Percentiles rank a stretch among this genome's conserved stretches.
Conservation (phyloP, 2,888 invertebrate species). For the Rhamphomyia laevipes region DNA sequence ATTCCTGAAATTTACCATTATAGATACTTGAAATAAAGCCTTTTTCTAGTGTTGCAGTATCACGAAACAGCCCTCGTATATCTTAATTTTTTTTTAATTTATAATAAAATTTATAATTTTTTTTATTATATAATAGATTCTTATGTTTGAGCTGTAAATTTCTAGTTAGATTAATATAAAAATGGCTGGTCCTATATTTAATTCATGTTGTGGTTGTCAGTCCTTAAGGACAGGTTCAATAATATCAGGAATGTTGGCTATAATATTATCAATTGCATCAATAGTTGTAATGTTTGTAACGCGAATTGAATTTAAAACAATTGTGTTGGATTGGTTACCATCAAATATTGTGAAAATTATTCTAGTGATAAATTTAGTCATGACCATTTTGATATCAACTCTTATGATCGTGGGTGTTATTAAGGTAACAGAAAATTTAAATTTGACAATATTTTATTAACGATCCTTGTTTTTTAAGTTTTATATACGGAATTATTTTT, state of each 20-base stretch:
- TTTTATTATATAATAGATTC: too few species aligned
- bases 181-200: conserved; percentile 43
- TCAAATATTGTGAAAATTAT: conserved; percentile 63
- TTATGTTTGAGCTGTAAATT: too few species aligned
- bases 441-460: too few species aligned
- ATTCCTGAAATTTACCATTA: too few species aligned
- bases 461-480: too few species aligned
- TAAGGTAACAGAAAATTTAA: conserved; percentile 45
- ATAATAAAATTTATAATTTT: too few species aligned
- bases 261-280: conserved; percentile 59
- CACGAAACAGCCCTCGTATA: too few species aligned
- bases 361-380: conserved; percentile 63
- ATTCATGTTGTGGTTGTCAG: conserved; percentile 58
- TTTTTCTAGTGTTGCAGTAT: too few species aligned
- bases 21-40: too few species aligned
- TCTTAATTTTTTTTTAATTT: too few species aligned
- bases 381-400: conserved; percentile 71
- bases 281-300: conserved; percentile 55
- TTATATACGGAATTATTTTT: too few species aligned
- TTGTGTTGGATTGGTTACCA: conserved; percentile 59
- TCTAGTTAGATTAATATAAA: conserved; percentile 8
- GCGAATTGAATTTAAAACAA: conserved; percentile 61
- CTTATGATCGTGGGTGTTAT: conserved; percentile 61
- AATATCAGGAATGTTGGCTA: conserved; percentile 58
- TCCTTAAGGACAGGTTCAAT: conserved; percentile 63